Evolutionary conservation across 2,888 invertebrate genomes (phyloP).

Genomic region (Andricus quercusramuli): DNA sequence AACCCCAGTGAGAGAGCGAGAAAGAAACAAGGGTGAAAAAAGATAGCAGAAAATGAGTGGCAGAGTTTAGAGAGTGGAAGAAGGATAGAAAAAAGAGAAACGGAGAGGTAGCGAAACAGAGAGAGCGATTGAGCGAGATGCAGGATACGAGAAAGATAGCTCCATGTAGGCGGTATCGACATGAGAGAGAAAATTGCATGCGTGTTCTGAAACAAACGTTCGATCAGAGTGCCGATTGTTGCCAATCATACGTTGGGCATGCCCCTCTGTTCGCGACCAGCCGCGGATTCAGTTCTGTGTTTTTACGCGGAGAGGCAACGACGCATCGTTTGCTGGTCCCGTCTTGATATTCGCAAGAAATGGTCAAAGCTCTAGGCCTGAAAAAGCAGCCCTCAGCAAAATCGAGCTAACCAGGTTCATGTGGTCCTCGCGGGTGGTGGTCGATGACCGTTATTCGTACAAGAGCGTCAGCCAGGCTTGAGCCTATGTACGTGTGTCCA

Average conservation of each 20-base stretch:
- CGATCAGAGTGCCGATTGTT: constrained; percentile 78
- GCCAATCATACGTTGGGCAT: constrained; percentile 76
- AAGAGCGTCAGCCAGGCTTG: constrained; percentile 54
- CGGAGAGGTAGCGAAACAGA: constrained; percentile 26
- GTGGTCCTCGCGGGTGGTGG: background rate
- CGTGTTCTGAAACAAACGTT: constrained; percentile 77
- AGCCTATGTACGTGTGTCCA: constrained; percentile 55
- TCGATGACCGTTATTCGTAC: constrained; percentile 27
- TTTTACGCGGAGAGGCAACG: constrained; percentile 71
- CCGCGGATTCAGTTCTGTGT: constrained; percentile 76
- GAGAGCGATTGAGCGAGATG: background rate
- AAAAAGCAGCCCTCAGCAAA: constrained; percentile 4
- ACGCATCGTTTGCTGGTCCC: constrained; percentile 13
- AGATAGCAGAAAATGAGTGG: background rate
- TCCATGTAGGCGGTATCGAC: constrained; percentile 7
- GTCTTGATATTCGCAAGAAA: background rate
- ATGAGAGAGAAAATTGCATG: constrained; percentile 57
- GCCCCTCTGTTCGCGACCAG: constrained; percentile 70
- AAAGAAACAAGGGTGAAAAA: background rate
- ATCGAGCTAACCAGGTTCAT: background rate
- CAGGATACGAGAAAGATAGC: constrained; percentile 12
- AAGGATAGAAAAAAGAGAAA: constrained; percentile 1
- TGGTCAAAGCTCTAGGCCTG: background rate
- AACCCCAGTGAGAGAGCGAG: constrained; percentile 20
- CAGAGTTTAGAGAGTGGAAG: background rate